phyloP scores from a whole-genome alignment of 1,140 invertebrate genomes.

The Saccostrea echinata region DNA sequence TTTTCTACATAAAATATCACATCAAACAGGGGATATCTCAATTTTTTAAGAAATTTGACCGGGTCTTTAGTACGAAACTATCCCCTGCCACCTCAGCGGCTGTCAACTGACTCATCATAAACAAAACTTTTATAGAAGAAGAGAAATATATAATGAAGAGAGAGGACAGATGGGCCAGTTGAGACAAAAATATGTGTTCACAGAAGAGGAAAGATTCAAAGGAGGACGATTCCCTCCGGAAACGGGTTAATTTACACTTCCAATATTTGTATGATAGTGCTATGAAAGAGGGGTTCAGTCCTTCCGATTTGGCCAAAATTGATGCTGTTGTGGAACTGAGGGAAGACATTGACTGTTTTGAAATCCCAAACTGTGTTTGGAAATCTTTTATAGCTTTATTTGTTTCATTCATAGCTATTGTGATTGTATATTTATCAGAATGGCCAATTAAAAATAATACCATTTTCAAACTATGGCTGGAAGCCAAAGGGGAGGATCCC shows the following conservation, averaged over 20 bases:
- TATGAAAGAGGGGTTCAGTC: neutral
- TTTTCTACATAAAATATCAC: no score
- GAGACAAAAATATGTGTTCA: neutral
- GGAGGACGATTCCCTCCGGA: neutral
- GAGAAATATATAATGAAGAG: no score
- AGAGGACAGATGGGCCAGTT: neutral
- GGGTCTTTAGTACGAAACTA: no score
- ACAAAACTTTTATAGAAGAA: no score
- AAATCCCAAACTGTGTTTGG: neutral
- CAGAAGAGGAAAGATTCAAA: neutral
- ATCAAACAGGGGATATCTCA: no score
- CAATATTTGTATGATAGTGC: conserved; percentile 11
- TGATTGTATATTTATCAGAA: conserved; percentile 58
- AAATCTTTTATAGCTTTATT: neutral
- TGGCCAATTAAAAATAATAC: conserved; percentile 68
- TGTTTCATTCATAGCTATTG: neutral
- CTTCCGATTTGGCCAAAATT: neutral
- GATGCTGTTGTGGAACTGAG: conserved; percentile 4
- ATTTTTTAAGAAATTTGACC: no score
- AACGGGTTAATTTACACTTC: neutral
- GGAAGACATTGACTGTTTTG: neutral
- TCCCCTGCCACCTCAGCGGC: no score
- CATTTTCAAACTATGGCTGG: conserved; percentile 60
- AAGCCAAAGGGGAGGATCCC: conserved; percentile 55
- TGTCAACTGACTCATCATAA: no score